A percentile compares a stretch with the other conserved stretches of the same genome.
phyloP scores from a whole-genome alignment of 1,140 invertebrate genomes.

The Drosophila asahinai region DNA sequence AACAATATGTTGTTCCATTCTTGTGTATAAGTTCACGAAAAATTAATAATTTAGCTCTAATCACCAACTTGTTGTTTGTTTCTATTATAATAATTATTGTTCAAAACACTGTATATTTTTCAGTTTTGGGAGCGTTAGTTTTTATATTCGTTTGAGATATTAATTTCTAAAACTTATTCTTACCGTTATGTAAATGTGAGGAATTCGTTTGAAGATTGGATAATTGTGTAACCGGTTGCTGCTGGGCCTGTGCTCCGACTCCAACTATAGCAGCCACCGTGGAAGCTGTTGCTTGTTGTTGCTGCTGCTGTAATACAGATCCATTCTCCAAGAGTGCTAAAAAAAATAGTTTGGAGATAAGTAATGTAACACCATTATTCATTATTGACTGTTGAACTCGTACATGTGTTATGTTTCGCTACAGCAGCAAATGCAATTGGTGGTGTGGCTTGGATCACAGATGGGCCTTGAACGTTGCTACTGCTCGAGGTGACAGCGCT shows the following conservation, averaged over 20 bases:
- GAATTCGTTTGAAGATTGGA: slow-evolving; percentile 85
- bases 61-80: too few species aligned
- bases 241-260: slow-evolving; percentile 58
- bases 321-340: slow-evolving; percentile 83
- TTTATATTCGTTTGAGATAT: too few species aligned
- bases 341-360: slow-evolving; percentile 5
- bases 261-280: slow-evolving; percentile 76
- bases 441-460: slow-evolving; percentile 84
- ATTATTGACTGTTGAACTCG: slow-evolving; percentile 1
- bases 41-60: too few species aligned
- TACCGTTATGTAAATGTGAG: slow-evolving; percentile 83
- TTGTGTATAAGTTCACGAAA: too few species aligned
- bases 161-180: not conserved
- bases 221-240: slow-evolving; percentile 68
- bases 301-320: slow-evolving; percentile 67
- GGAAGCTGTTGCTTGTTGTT: slow-evolving; percentile 48
- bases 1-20: too few species aligned
- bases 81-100: not conserved
- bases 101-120: not conserved
- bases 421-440: slow-evolving; percentile 85
- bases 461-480: slow-evolving; percentile 81
- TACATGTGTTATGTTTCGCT: slow-evolving; percentile 85
- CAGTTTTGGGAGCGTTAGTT: not conserved
- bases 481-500: slow-evolving; percentile 41
- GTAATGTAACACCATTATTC: not conserved